Conservation (phyloP, 2,797 vertebrate genomes). For the Sebastes baramenuke region DNA sequence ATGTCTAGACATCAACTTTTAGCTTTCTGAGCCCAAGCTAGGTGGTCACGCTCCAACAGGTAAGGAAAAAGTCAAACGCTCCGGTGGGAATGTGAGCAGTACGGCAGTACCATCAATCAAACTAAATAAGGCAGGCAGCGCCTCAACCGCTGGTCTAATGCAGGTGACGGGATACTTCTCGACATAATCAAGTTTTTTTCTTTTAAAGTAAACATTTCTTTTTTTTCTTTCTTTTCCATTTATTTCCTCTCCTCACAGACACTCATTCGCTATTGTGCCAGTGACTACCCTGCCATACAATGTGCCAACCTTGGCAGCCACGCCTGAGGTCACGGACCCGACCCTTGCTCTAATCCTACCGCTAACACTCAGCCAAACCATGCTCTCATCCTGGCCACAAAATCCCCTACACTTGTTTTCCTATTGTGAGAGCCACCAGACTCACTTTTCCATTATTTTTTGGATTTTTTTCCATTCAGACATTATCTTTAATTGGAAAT, state of each 20-base stretch:
- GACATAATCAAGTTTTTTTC: background rate
- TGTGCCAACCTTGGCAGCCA: slow-evolving; percentile 15
- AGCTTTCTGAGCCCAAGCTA: slow-evolving; percentile 36
- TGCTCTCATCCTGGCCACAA: slow-evolving; percentile 13
- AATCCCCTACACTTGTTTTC: slow-evolving; percentile 6
- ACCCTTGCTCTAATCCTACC: slow-evolving; percentile 24
- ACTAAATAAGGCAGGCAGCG: slow-evolving; percentile 40
- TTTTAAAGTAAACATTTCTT: background rate
- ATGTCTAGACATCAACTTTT: slow-evolving; percentile 42
- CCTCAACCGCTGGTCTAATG: slow-evolving; percentile 19
- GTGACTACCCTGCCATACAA: background rate
- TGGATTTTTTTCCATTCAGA: background rate
- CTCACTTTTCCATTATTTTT: background rate
- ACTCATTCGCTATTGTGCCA: background rate
- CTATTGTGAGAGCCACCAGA: background rate
- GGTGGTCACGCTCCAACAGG: slow-evolving; percentile 40
- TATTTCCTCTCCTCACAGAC: background rate
- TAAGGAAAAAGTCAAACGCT: slow-evolving; percentile 38
- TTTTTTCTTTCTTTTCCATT: slow-evolving; percentile 1
- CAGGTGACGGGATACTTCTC: slow-evolving; percentile 11
- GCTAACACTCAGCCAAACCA: slow-evolving; percentile 21
- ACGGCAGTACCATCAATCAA: slow-evolving; percentile 62
- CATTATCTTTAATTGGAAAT: slow-evolving; percentile 21
- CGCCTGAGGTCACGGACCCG: background rate
- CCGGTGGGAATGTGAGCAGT: slow-evolving; percentile 45